Base-by-base conservation (phyloP, 2,888 invertebrate species). In the Drosophila niveifrons region DNA sequence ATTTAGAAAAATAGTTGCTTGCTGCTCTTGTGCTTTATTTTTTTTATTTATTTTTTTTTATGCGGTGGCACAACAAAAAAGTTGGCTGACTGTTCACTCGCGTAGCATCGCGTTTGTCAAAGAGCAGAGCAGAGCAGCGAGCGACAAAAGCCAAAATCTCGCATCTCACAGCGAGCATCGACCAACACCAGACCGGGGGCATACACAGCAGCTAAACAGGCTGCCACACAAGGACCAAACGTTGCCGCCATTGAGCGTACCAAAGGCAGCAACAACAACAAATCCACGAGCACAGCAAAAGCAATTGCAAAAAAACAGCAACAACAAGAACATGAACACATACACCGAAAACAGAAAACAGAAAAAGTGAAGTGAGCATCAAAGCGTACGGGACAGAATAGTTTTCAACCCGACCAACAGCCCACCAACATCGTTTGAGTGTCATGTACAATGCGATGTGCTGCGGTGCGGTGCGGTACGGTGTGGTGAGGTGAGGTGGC, bases 141-240 rank as follows among this genome's bases (percentile, higher is more conserved):
- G 89, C 89, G 82, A 86, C 88, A 90, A 89, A 85, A 88, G 87
- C 86, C 90, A 90, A 90, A 89, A 89, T 89, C 82, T 86, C 88
- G 78, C 80, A 77, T 72, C 82, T 82, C 86, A 75, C 87, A 78
- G 80, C 72, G 79, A 68, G 11, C 59, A 43, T 10, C 50, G 57
- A 68, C 56, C 73, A 74, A 82, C 65, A 78, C 65, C 78, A 66
- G 53, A 72, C 76, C 72, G 72, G 75, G 75, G 66, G 56, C 61
- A 75, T 52, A 72, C 63, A 75, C 65, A 76, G 74, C 65, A 76
- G 74, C 67, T 53, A 63, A 65, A 52, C 61, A 75, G 79, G 68
- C 76, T 77, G 69, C 57, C 77, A 75, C 80, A 83, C 83, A 82
- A 78, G 78, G 76, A 85, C 87, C 87, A 79, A 80, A 78, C 82